A percentile compares a stretch with the other conserved stretches of the same genome.
phyloP scores from a whole-genome alignment of 2,888 invertebrate genomes.

The Diarsia rubi region DNA sequence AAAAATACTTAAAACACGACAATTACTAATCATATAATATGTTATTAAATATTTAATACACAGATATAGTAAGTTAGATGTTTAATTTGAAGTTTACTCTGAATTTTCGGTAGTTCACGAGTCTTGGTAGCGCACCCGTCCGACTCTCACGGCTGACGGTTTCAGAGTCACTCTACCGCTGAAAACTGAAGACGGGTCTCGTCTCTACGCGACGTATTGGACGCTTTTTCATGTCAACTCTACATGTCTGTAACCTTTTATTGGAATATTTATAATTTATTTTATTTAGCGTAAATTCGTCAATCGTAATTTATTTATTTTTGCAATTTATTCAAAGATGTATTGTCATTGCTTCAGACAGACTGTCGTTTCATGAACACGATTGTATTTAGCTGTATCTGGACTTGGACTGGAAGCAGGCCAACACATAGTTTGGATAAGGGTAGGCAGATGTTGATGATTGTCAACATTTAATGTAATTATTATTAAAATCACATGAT shows the following conservation, averaged over 20 bases:
- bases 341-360: neutral
- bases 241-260: constrained; percentile 33
- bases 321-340: neutral
- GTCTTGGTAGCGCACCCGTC: constrained; percentile 65
- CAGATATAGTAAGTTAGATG: constrained; percentile 12
- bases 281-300: neutral
- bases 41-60: constrained; percentile 12
- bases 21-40: neutral
- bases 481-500: neutral
- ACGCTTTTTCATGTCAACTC: constrained; percentile 43
- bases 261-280: neutral
- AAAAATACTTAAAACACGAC: constrained; percentile 23
- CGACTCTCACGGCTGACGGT: constrained; percentile 70
- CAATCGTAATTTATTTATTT: neutral
- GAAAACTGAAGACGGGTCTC: constrained; percentile 69
- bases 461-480: neutral
- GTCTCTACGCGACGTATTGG: constrained; percentile 46
- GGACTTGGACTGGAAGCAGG: neutral
- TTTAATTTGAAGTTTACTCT: constrained; percentile 31
- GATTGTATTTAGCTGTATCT: neutral
- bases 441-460: neutral
- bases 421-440: neutral
- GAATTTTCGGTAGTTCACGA: constrained; percentile 45
- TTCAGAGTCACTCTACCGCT: constrained; percentile 69
- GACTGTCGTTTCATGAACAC: neutral